A percentile compares a stretch with the other conserved stretches of the same genome.
phyloP scores from a whole-genome alignment of 2,113 vertebrate genomes.

The Benthochromis sp. region DNA sequence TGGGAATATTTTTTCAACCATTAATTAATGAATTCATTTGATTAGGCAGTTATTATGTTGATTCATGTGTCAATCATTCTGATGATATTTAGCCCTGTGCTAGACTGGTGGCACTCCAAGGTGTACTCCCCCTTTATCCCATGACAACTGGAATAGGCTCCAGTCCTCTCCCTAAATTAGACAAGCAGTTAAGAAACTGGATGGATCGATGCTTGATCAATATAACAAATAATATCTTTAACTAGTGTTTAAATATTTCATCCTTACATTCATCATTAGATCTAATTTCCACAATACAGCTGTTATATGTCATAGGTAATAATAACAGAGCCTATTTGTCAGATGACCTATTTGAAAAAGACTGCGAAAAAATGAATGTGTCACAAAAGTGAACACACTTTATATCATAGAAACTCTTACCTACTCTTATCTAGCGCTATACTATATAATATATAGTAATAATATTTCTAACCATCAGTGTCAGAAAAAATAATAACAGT shows the following conservation, averaged over 20 bases:
- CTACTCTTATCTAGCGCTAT: background rate
- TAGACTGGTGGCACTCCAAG: rapidly evolving
- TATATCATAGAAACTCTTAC: background rate
- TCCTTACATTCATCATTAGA: background rate
- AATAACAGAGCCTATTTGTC: background rate
- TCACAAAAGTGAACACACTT: background rate
- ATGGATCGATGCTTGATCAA: background rate
- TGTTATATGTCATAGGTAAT: background rate
- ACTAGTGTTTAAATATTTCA: background rate
- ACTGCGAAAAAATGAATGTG: background rate
- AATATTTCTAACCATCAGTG: background rate
- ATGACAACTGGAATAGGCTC: background rate
- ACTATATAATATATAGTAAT: background rate
- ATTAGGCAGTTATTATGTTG: background rate
- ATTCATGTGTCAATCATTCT: background rate
- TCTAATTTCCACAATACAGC: background rate
- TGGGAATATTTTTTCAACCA: background rate
- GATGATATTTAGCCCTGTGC: background rate
- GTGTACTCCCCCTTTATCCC: background rate
- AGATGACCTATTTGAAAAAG: background rate
- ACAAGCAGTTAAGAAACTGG: background rate
- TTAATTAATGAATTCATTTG: background rate
- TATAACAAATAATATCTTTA: background rate
- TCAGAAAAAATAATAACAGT: background rate
- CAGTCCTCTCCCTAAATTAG: background rate